Evolutionary conservation across 1,140 invertebrate genomes (phyloP), one percentile per base, ranked within the genome.

Genomic region (Augochlora pura): DNA sequence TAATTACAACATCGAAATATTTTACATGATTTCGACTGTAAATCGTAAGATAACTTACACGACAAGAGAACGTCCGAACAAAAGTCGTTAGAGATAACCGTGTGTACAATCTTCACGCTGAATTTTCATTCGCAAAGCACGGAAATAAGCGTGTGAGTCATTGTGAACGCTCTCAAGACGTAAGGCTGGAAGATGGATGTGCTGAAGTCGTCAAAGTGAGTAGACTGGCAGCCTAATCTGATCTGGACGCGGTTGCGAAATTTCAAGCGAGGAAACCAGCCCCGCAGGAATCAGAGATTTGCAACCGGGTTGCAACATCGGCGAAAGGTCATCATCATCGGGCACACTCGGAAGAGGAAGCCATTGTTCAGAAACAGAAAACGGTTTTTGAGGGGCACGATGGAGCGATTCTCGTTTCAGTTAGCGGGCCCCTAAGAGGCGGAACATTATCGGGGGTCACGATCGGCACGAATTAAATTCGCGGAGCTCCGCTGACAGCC

Each of bases 381-480:
- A 49, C 18, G 18, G 18, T 67, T 57, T 25, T n/a, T n/a, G 25
- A n/a, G 59, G 25, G 64, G 21, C 57, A 66, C 65, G 60, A 73
- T 57, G 25, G 54, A 59, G n/a, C 64, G 57, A 71, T 74, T 25
- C 16, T 46, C 46, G 65, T 23, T 70, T 25, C 23, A 54, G 46
- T 60, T 27, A 49, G 21, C 52, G 32, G 21, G 14, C 27, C 54
- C 6, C 39, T 67, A 81, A 77, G 70, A 62, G 70, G 66, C 78
- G 73, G 74, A 49, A 60, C 42, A 32, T 83, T 86, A 86, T 83
- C 81, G 62, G 39, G 68, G 73, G 70, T 86, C 79, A 66, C 71
- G 82, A 84, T 84, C 82, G 62, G 46, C 62, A 76, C 82, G 81
- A 88, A 88, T 86, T 82, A 77, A 84, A 85, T 87, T 84, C 81